phyloP scores from a whole-genome alignment of 2,113 vertebrate genomes.

The Cyanoramphus novaezelandiae region DNA sequence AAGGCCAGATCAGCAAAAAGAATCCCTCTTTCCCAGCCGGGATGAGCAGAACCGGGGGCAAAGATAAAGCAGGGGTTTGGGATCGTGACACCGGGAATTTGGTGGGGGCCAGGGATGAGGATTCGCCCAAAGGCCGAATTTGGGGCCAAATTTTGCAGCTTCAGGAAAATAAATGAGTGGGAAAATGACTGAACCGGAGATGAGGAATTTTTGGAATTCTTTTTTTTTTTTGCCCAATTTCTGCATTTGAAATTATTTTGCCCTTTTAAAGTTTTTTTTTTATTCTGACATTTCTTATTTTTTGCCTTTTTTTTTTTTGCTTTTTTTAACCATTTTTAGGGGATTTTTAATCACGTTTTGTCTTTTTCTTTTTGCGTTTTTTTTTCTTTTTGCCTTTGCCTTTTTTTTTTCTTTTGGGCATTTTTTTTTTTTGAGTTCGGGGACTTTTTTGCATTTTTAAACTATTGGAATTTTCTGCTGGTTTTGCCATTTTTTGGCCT shows the following conservation, averaged over 20 bases:
- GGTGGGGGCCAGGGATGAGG: not conserved
- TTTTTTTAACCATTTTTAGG: not conserved
- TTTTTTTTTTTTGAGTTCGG: not conserved
- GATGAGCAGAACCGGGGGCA: accelerated
- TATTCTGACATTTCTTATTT: not conserved
- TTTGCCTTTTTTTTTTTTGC: not conserved
- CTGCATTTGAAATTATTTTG: not conserved
- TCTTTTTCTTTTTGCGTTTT: not conserved
- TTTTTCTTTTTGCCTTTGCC: too few relatives aligned
- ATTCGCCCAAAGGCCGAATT: not conserved
- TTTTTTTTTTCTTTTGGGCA: too few relatives aligned
- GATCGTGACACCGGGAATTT: not conserved
- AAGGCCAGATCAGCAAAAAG: not conserved
- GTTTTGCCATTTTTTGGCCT: not conserved
- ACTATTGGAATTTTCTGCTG: not conserved
- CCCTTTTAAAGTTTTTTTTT: not conserved
- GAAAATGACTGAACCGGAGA: not conserved
- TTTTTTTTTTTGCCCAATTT: not conserved
- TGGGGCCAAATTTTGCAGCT: not conserved
- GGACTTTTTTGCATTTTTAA: not conserved
- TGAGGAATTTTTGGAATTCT: not conserved
- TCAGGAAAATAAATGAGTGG: not conserved
- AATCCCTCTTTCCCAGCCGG: accelerated
- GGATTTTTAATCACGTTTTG: not conserved
- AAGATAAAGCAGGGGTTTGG: not conserved